Evolutionary conservation across 2,888 invertebrate genomes (phyloP).

Genomic region (Steinernema scapterisci): DNA sequence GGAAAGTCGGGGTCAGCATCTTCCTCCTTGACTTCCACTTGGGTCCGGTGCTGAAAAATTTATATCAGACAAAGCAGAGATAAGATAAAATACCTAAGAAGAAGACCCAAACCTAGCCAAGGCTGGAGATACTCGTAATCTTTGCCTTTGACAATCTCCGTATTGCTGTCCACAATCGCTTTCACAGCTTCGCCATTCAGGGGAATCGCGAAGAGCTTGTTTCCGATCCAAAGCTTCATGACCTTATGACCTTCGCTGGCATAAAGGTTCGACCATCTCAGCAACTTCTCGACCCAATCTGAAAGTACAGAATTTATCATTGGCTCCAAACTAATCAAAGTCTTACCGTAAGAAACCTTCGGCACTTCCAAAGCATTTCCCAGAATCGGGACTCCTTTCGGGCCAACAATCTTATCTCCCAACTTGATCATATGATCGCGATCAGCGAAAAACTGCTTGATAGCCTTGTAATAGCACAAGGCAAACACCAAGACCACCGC

Average conservation of each 20-base stretch:
- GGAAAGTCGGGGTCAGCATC: conserved; percentile 70
- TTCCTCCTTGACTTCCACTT: conserved; percentile 69
- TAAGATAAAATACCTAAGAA: conserved; percentile 64
- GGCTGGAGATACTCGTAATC: conserved; percentile 69
- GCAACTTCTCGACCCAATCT: conserved; percentile 10
- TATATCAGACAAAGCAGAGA: not conserved
- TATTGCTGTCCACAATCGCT: conserved; percentile 63
- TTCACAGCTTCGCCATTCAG: conserved; percentile 39
- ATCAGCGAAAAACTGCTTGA: not conserved
- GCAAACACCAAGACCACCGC: not conserved
- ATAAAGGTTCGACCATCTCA: not conserved
- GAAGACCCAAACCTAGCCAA: conserved; percentile 71
- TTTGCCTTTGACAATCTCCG: conserved; percentile 65
- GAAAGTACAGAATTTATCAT: not conserved
- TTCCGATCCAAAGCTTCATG: conserved; percentile 33
- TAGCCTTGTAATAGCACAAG: not conserved
- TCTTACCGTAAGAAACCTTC: conserved; percentile 4
- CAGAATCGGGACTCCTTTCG: not conserved
- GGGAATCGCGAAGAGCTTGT: conserved; percentile 35
- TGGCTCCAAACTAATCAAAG: not conserved
- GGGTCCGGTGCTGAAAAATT: conserved; percentile 66
- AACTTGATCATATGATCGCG: not conserved
- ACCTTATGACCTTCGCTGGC: conserved; percentile 33
- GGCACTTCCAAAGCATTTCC: conserved; percentile 15
- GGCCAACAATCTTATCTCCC: not conserved